Percentiles rank a stretch among this genome's conserved stretches.
phyloP scores from a whole-genome alignment of 2,888 invertebrate species.

The Pristionchus fissidentatus region DNA sequence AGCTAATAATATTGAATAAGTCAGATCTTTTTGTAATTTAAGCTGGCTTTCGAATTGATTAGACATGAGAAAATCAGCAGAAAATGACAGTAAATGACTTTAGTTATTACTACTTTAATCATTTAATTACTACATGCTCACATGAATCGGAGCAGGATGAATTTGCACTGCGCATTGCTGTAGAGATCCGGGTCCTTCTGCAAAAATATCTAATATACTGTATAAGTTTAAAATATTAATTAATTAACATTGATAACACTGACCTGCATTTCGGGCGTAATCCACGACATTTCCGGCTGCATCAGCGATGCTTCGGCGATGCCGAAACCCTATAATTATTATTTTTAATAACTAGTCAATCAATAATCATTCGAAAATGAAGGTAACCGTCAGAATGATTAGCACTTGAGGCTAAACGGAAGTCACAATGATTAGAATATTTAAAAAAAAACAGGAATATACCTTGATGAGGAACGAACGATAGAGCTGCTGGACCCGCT shows the following conservation, averaged over 20 bases:
- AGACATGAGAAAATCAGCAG: neutral
- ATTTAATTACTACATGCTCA: neutral
- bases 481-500: neutral
- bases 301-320: neutral
- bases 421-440: no score
- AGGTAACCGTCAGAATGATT: no score
- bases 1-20: neutral
- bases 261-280: neutral
- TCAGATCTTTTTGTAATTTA: neutral
- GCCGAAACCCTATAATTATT: neutral
- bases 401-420: no score
- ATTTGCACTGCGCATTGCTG: neutral
- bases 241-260: neutral
- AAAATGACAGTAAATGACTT: no score
- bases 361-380: neutral
- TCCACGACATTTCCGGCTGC: neutral
- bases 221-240: neutral
- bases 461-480: neutral
- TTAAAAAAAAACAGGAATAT: neutral
- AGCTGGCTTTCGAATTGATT: neutral
- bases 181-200: conserved; percentile 10
- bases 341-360: neutral
- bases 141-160: neutral
- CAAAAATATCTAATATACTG: neutral
- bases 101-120: neutral